A percentile compares a stretch with the other conserved stretches of the same genome.
Evolutionary conservation across 2,797 vertebrate genomes (phyloP).

Genomic region (Semotilus atromaculatus): DNA sequence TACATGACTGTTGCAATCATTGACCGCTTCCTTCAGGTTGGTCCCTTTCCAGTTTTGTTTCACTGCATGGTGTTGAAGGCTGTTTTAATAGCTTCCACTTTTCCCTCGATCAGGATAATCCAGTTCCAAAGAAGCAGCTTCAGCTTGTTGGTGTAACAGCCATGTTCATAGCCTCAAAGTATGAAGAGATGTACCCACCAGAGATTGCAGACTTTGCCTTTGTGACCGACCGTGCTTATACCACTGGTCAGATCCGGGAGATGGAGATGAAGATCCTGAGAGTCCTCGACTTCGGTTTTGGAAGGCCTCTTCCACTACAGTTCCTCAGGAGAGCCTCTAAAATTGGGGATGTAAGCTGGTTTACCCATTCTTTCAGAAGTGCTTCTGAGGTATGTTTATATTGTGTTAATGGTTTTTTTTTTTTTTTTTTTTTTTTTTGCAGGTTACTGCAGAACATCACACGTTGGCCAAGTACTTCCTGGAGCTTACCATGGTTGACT

Average conservation of each 20-base stretch:
- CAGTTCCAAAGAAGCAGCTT: slow-evolving; percentile 82
- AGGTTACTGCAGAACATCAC: slow-evolving; percentile 82
- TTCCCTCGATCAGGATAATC: slow-evolving; percentile 72
- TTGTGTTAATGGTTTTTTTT: too few species aligned
- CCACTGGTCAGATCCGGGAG: slow-evolving; percentile 78
- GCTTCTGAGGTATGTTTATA: too few species aligned
- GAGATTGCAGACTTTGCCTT: slow-evolving; percentile 83
- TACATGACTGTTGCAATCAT: slow-evolving; percentile 87
- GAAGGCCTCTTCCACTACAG: slow-evolving; percentile 80
- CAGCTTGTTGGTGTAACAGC: slow-evolving; percentile 85
- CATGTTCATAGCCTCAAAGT: slow-evolving; percentile 85
- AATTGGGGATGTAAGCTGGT: slow-evolving; percentile 73
- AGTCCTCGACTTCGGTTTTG: slow-evolving; percentile 76
- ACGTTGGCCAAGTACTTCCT: slow-evolving; percentile 86
- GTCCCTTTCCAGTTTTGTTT: background rate
- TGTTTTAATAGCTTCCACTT: background rate
- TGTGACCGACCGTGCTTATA: slow-evolving; percentile 80
- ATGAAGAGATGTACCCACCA: slow-evolving; percentile 85
- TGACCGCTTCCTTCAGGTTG: slow-evolving; percentile 88
- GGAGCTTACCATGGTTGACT: slow-evolving; percentile 86
- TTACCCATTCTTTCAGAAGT: background rate
- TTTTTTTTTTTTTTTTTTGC: too few species aligned
- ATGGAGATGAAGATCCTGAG: slow-evolving; percentile 82
- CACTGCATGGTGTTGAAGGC: accelerated
- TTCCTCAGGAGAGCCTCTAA: slow-evolving; percentile 83